phyloP scores from a whole-genome alignment of 2,113 vertebrate species.

The Manacus vitellinus region DNA sequence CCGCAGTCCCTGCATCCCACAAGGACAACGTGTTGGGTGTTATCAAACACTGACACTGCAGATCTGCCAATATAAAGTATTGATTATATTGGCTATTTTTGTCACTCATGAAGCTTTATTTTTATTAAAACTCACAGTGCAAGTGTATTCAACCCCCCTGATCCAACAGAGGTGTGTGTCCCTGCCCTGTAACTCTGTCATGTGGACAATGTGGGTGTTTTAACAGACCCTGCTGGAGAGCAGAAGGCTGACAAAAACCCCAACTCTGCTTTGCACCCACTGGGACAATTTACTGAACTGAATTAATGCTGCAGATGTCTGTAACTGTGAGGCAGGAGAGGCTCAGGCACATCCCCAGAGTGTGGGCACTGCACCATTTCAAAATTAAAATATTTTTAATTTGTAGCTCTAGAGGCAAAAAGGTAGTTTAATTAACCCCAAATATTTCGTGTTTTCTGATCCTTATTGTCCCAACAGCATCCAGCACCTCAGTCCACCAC shows the following conservation, averaged over 20 bases:
- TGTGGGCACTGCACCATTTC: background rate
- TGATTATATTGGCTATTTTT: background rate
- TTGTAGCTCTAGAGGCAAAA: background rate
- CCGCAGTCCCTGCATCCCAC: rapidly evolving
- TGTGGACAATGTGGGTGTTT: background rate
- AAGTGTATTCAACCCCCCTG: rapidly evolving
- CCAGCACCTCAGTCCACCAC: background rate
- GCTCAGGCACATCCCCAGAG: background rate
- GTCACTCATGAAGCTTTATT: background rate
- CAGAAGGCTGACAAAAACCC: background rate
- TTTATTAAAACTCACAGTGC: background rate
- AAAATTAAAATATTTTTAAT: background rate
- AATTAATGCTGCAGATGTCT: background rate
- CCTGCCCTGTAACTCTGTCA: rapidly evolving
- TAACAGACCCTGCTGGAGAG: background rate
- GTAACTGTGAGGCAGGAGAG: background rate
- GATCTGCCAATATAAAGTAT: background rate
- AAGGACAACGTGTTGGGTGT: rapidly evolving
- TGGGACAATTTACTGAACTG: background rate
- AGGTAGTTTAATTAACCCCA: background rate
- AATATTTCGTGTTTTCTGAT: background rate
- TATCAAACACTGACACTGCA: background rate
- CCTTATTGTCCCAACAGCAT: background rate
- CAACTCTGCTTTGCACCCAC: background rate
- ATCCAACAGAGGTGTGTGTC: rapidly evolving